phyloP scores from a whole-genome alignment of 2,797 vertebrate genomes.

The Presbytis comata region DNA sequence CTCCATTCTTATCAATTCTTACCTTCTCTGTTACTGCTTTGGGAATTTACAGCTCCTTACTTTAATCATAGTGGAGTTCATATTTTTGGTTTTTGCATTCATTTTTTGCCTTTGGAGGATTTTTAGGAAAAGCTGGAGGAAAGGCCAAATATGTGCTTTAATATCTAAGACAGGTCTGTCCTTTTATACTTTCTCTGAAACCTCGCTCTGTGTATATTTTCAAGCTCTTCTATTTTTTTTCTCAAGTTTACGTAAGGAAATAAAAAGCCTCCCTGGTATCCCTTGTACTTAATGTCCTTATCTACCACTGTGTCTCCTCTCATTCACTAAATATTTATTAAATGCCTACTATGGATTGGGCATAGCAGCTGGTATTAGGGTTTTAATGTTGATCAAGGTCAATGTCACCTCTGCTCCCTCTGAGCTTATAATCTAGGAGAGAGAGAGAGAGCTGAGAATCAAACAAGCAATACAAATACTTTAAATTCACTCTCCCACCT shows the following conservation, averaged over 20 bases:
- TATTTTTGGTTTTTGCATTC: not conserved
- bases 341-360: not conserved
- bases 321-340: not conserved
- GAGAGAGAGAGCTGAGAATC: not conserved
- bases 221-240: not conserved
- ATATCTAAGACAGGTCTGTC: not conserved
- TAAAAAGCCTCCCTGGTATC: not conserved
- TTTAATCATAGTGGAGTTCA: not conserved
- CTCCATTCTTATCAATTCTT: not conserved
- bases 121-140: slow-evolving; percentile 17
- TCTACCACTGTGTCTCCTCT: not conserved
- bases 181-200: not conserved
- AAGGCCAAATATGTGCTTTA: not conserved
- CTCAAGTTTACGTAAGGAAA: slow-evolving; percentile 11
- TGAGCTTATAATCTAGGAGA: not conserved
- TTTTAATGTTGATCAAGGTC: not conserved
- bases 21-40: not conserved
- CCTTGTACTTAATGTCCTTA: not conserved
- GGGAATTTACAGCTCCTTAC: not conserved
- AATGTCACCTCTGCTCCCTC: not conserved
- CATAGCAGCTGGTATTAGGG: not conserved
- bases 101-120: not conserved
- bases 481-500: not conserved
- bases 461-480: not conserved
- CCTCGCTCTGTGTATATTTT: not conserved